Evolutionary conservation across 2,888 invertebrate species (phyloP), one percentile per base, ranked within the genome.

Genomic region (Euspilapteryx auroguttella): DNA sequence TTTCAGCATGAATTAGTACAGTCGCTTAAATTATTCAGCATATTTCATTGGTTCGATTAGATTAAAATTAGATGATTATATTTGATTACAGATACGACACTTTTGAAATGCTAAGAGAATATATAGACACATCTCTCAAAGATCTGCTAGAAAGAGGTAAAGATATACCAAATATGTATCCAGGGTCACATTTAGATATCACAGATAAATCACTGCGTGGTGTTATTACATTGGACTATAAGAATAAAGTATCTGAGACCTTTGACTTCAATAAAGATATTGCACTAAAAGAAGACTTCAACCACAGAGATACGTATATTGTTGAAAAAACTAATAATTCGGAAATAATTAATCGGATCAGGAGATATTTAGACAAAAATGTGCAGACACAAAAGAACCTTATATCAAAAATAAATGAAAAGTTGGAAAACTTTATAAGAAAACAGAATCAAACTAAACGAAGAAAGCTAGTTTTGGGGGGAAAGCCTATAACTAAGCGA

Each of bases 21-120:
- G n/a, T n/a, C n/a, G n/a, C n/a, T n/a, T n/a, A n/a, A n/a, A n/a
- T n/a, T n/a, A n/a, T 22, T n/a, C 12, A 31, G 2, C n/a, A 25
- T 27, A 23, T 25, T 23, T 22, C 17, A 30, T 24, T 22, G n/a
- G n/a, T n/a, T n/a, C n/a, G n/a, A n/a, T n/a, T n/a, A n/a, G n/a
- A n/a, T n/a, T n/a, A n/a, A n/a, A n/a, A n/a, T n/a, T n/a, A n/a
- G n/a, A n/a, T n/a, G n/a, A n/a, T n/a, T n/a, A n/a, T 9, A 3
- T 25, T 37, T 37, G 29, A 29, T 62, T 63, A 32, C 46, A 77
- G 77, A 3, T 94, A 89, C 56, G 93, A 93, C 42, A 94, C 91
- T 0, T 94, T 94, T 54, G 92, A 92, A 68, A 89, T 90, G 79
- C 68, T 94, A 4, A 79, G 91, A 40, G 90, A 93, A 65, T 89